Evolutionary conservation across 2,797 vertebrate species (phyloP), one percentile per base, ranked within the genome.

Genomic region (Echiichthys vipera): DNA sequence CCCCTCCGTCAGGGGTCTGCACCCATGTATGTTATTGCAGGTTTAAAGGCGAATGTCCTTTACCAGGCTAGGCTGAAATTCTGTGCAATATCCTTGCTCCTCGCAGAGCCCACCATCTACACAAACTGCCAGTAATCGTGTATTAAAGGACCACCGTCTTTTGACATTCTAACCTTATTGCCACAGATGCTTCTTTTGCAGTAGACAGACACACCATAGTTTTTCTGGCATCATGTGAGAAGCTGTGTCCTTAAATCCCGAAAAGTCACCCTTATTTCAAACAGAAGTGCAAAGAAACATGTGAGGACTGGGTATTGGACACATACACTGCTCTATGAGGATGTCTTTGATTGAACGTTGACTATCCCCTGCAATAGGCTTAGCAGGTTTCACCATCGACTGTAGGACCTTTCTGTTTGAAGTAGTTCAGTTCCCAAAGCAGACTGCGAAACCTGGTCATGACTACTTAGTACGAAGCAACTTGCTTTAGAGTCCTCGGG

Each of bases 311-410:
- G 10, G 1, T 3, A n/a, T n/a, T 17, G 3, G 18, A 11, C 24
- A 27, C 32, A 13, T 18, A 8, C 25, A 0, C 61, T 47, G 12
- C 12, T 58, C 32, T 71, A 7, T 32, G 27, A 29, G 7, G 20
- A 65, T 34, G 45, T 14, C 47, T 56, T 67, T 65, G 42, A 62
- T 68, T 25, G 20, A 10, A 39, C 11, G 4, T 34, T 32, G 24
- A 51, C 3, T 29, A 5, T 1, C 45, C 62, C 15, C 42, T 25
- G 36, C 6, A 73, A 68, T 47, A 53, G 59, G 29, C 20, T 17
- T 32, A 27, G 14, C 20, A 49, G 22, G 43, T 61, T 49, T 55
- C 62, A 15, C 20, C 24, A 12, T 32, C 20, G 0, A 29, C 39
- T 40, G 25, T 18, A 15, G 47, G 24, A 36, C 43, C 24, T 62